A percentile compares a stretch with the other conserved stretches of the same genome.
Conservation (phyloP, 2,113 vertebrate species). For the Engystomops pustulosus region DNA sequence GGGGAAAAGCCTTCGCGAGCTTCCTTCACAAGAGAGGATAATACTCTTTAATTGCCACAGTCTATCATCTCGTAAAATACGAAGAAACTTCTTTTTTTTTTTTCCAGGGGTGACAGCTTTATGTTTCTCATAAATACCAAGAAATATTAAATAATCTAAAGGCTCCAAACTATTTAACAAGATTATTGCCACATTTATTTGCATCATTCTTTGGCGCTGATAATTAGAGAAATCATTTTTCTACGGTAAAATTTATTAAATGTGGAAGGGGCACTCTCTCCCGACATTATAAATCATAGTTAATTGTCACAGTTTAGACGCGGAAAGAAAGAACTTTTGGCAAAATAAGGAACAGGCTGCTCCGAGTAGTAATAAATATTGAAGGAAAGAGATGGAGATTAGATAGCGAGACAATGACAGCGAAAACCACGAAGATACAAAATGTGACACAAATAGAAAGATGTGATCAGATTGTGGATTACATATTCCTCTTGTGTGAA, state of each 20-base stretch:
- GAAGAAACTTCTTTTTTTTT: conserved; percentile 33
- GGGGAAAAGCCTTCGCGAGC: neutral
- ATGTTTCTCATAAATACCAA: conserved; percentile 38
- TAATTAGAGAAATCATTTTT: conserved; percentile 43
- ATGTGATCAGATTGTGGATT: neutral
- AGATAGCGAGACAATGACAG: neutral
- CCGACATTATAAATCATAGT: neutral
- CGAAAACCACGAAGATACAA: too few relatives aligned
- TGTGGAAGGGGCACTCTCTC: neutral
- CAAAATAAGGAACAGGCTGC: neutral
- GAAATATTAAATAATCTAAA: conserved; percentile 51
- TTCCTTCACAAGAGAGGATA: conserved; percentile 35
- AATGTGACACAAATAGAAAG: neutral
- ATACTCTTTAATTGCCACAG: conserved; percentile 38
- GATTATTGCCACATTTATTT: conserved; percentile 44
- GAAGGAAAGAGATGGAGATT: neutral
- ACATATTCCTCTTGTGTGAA: too few relatives aligned
- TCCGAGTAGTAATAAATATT: neutral
- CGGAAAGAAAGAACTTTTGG: neutral
- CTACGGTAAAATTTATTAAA: conserved; percentile 12
- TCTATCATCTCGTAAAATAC: conserved; percentile 44
- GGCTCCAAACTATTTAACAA: conserved; percentile 47
- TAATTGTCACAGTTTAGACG: neutral
- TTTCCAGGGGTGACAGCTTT: conserved; percentile 28
- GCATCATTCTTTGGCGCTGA: conserved; percentile 30